These are phyloP conservation scores for Micrasema longulum DNA, from an alignment of 1,140 invertebrate genomes.

Conservation along the genomic window DNA sequence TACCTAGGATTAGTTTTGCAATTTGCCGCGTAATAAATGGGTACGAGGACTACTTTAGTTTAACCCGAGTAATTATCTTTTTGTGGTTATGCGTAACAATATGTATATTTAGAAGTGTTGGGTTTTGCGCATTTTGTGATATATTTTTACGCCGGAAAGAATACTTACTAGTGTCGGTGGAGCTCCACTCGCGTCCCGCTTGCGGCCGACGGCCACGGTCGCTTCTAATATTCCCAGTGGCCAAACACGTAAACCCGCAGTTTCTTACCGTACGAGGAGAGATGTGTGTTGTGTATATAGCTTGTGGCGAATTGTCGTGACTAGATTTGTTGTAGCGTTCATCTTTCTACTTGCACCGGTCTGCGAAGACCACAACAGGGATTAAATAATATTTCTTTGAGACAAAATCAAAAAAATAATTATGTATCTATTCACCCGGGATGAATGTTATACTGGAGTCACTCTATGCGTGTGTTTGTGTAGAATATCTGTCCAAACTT, in stretches of 20 bases:
- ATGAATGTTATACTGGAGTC: neutral
- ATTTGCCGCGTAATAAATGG: neutral
- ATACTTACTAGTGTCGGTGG: conserved; percentile 10
- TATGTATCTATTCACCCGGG: conserved; percentile 11
- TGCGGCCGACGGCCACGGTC: too few relatives aligned
- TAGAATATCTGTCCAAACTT: neutral
- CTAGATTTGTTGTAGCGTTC: neutral
- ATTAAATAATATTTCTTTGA: conserved; percentile 34
- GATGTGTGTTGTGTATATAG: too few relatives aligned
- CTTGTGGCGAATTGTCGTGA: too few relatives aligned
- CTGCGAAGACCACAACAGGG: neutral
- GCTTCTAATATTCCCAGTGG: too few relatives aligned
- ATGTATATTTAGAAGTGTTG: neutral
- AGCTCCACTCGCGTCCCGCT: conserved; percentile 1
- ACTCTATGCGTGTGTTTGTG: neutral
- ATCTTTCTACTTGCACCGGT: conserved; percentile 4
- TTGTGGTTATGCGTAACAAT: neutral
- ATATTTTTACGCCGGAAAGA: conserved; percentile 3
- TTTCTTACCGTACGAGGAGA: too few relatives aligned
- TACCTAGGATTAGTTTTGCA: conserved; percentile 1
- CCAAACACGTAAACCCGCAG: too few relatives aligned
- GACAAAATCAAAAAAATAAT: conserved; percentile 28
- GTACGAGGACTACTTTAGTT: conserved; percentile 3
- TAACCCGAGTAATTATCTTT: neutral
- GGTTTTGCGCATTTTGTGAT: conserved; percentile 12